These are phyloP conservation scores for Otis tarda DNA, from an alignment of 2,113 vertebrate species.

Conservation along the genomic window DNA sequence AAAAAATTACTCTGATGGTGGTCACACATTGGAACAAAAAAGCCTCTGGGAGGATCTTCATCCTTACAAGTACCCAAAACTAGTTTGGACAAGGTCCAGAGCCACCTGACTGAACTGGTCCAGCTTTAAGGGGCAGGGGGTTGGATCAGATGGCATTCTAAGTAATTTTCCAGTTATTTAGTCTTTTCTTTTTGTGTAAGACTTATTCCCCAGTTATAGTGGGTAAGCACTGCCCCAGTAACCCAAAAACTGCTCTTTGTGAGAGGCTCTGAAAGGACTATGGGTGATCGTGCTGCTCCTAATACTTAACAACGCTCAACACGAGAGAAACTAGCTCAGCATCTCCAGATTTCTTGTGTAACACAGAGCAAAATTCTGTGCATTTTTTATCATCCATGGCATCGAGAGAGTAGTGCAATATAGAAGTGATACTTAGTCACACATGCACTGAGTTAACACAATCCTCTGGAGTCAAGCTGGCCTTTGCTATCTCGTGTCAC, in stretches of 20 bases:
- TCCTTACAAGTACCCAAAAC: background rate
- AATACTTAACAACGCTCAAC: rapidly evolving
- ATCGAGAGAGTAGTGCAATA: too few species aligned
- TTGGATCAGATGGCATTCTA: background rate
- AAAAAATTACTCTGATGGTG: background rate
- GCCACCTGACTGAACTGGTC: background rate
- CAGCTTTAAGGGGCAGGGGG: too few species aligned
- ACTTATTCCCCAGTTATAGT: background rate
- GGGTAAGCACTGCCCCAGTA: background rate
- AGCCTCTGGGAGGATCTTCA: background rate
- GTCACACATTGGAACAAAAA: background rate
- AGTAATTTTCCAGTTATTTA: background rate
- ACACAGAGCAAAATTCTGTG: background rate
- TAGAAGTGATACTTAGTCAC: background rate
- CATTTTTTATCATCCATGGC: background rate
- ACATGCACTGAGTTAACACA: rapidly evolving
- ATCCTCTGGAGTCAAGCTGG: background rate
- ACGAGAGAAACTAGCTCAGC: background rate
- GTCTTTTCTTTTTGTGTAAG: background rate
- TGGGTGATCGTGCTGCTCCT: background rate
- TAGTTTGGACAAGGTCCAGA: background rate
- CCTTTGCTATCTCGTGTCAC: rapidly evolving
- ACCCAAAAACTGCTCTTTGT: background rate
- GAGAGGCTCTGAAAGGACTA: background rate
- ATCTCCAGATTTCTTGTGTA: background rate